These are phyloP conservation scores for Petroica traversi DNA, from an alignment of 2,113 vertebrate genomes.

Conservation along the genomic window DNA sequence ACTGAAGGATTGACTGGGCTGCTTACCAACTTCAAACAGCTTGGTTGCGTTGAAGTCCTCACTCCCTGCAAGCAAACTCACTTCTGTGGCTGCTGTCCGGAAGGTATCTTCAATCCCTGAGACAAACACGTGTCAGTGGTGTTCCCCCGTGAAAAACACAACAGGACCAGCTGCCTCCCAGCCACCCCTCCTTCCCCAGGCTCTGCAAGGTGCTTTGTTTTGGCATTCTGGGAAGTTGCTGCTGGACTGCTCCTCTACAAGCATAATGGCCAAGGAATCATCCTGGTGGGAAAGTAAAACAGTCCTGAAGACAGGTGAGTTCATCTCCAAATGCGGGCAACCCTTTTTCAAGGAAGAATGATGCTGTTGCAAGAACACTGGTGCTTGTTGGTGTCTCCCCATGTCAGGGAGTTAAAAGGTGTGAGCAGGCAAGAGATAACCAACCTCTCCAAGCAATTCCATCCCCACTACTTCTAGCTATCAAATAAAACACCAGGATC, in stretches of 20 bases:
- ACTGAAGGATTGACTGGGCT: neutral
- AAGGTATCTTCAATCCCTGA: slow-evolving; percentile 96
- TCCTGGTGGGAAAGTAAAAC: neutral
- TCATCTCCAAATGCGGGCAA: fast-evolving
- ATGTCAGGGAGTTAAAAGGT: neutral
- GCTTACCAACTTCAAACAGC: slow-evolving; percentile 95
- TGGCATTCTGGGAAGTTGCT: neutral
- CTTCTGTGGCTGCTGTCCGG: slow-evolving; percentile 93
- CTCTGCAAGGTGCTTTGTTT: neutral
- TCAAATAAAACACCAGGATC: neutral
- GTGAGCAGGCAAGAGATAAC: neutral
- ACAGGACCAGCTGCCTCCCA: neutral
- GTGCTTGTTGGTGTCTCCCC: neutral
- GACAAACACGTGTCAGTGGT: slow-evolving; percentile 24
- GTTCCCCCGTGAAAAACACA: neutral
- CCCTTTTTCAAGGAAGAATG: neutral
- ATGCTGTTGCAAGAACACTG: neutral
- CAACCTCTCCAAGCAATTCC: neutral
- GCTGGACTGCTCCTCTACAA: neutral
- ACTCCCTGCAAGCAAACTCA: slow-evolving; percentile 90
- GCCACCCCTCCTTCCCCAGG: neutral
- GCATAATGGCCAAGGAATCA: neutral
- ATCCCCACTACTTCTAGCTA: neutral
- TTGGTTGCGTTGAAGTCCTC: slow-evolving; percentile 96
- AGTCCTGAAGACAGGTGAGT: neutral